These are phyloP conservation scores for Drosophila pandora DNA, from an alignment of 1,140 invertebrate genomes.

Conservation along the genomic window DNA sequence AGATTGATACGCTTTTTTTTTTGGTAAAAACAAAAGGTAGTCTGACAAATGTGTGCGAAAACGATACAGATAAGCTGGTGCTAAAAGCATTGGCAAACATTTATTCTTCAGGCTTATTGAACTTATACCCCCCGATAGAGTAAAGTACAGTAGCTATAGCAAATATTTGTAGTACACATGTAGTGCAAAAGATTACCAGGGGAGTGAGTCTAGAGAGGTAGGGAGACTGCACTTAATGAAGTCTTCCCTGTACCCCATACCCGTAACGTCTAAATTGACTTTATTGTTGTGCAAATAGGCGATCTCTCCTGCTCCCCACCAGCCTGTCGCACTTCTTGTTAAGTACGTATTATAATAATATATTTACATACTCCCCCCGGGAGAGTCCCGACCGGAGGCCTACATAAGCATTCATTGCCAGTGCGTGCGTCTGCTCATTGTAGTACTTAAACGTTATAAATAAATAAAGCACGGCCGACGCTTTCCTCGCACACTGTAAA, in stretches of 20 bases:
- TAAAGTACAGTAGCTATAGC: not conserved
- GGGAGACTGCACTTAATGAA: conserved; percentile 72
- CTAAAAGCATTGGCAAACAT: conserved; percentile 6
- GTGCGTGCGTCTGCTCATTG: conserved; percentile 58
- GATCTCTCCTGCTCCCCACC: conserved; percentile 24
- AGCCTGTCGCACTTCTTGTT: conserved; percentile 43
- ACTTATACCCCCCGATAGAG: conserved; percentile 5
- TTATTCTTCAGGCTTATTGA: not conserved
- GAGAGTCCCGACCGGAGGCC: conserved; percentile 23
- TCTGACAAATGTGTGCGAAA: not conserved
- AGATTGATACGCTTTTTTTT: conserved; percentile 26
- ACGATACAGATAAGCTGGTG: not conserved
- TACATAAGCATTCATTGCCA: conserved; percentile 52
- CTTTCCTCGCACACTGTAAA: conserved; percentile 22
- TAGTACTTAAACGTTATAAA: conserved; percentile 74
- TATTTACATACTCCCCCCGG: conserved; percentile 55
- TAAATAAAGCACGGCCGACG: conserved; percentile 65
- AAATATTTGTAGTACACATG: conserved; percentile 55
- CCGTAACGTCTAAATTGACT: conserved; percentile 73
- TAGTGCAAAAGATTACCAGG: conserved; percentile 32
- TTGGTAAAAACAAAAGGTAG: not conserved
- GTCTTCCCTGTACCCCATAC: conserved; percentile 32
- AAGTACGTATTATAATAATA: conserved; percentile 77
- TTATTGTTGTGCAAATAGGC: conserved; percentile 79
- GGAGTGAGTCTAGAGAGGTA: conserved; percentile 1